Base-by-base conservation (phyloP, 2,113 vertebrate genomes). In the Eurystomus gularis region DNA sequence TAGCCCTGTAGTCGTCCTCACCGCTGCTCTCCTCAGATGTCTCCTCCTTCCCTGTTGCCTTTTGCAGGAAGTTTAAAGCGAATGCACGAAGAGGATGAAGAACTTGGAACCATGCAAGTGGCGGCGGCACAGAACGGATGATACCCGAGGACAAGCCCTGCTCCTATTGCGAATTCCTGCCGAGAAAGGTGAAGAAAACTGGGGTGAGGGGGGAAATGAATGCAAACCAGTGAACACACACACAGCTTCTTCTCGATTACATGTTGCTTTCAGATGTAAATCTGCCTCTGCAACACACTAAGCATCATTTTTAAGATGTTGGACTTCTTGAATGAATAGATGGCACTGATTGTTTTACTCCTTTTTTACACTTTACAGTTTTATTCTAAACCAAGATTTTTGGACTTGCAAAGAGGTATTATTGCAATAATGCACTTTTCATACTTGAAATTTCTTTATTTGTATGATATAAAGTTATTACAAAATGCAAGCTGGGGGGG, bases 361-460 rank as follows among this genome's bases (percentile, higher is more conserved):
- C 91, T 91, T 97, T 98, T 97, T 98, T 97, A 98, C 93, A 98
- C 96, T 98, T 99, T 98, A 99, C 98, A 98, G 98, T 99, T 99
- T 99, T 99, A 99, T 98, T 99, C 98, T 99, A 99, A 99, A 99
- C 99, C 98, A 99, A 99, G 98, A 98, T 70, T 98, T 99, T 99
- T 99, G 99, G 98, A 99, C 98, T 99, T 99, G 98, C 98, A 99
- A 99, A 99, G 98, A 99, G 99, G 99, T 99, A 99, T 99, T 99
- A 99, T 98, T 99, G 99, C 99, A 99, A 99, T 99, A 99, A 99
- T 99, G 99, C 99, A 99, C 99, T 99, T 99, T 99, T 99, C 97
- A 99, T 99, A 99, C 99, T 99, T 99, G 99, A 99, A 99, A 94
- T 97, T 97, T 98, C 97, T 98, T 98, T 98, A 98, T 99, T 98